These are phyloP conservation scores for Cassiopea andromeda DNA, from an alignment of 30 jellyfish, hydroid and myxozoan genomes.

Conservation along the genomic window DNA sequence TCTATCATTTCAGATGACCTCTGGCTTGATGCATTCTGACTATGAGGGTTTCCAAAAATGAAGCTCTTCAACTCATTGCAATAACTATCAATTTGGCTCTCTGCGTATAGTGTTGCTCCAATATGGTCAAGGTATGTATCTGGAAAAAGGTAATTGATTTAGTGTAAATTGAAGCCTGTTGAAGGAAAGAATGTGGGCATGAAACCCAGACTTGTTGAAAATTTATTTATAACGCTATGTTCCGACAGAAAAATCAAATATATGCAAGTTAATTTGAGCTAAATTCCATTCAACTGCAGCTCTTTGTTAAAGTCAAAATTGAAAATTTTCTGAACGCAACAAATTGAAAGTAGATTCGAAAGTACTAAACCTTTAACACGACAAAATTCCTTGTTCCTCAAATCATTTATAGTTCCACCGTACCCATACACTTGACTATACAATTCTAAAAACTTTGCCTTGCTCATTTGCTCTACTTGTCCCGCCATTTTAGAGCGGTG, in stretches of 20 bases:
- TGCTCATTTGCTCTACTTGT: background rate
- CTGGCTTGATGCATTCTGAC: slow-evolving; percentile 53
- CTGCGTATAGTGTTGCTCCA: slow-evolving; percentile 66
- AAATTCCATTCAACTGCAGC: no score
- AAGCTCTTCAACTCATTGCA: slow-evolving; percentile 1
- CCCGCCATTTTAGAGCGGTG: slow-evolving; percentile 6
- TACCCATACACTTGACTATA: slow-evolving; percentile 19
- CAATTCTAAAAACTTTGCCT: background rate
- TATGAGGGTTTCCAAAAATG: slow-evolving; percentile 72
- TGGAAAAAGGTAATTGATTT: slow-evolving; percentile 2
- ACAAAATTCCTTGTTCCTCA: slow-evolving; percentile 13
- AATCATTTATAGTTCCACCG: slow-evolving; percentile 1
- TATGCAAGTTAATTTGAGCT: no score
- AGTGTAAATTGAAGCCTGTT: background rate
- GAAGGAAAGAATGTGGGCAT: no score
- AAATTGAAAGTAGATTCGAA: background rate
- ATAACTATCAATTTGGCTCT: slow-evolving; percentile 40
- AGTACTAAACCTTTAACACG: slow-evolving; percentile 2
- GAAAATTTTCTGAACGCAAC: no score
- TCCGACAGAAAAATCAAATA: no score
- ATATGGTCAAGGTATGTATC: slow-evolving; percentile 52
- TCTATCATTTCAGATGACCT: slow-evolving; percentile 45
- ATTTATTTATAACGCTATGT: no score
- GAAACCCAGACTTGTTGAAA: no score
- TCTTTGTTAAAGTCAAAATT: background rate